Percentiles rank a stretch among this genome's conserved stretches.
phyloP scores from a whole-genome alignment of 37 sponge, comb jelly and placozoan genomes.

The Mnemiopsis leidyi region DNA sequence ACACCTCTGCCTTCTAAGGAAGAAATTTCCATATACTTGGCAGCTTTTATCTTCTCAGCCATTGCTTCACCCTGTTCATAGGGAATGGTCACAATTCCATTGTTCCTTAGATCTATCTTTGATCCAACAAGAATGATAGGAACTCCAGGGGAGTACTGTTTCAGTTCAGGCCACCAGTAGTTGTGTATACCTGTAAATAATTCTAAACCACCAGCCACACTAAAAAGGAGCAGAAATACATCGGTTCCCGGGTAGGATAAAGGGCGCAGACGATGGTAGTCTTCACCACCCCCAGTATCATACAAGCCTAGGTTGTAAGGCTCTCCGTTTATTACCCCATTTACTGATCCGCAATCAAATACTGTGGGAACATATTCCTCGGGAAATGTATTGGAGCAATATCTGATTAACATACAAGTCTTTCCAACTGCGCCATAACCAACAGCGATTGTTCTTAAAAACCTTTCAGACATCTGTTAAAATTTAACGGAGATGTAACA shows the following conservation, averaged over 20 bases:
- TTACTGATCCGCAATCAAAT: neutral
- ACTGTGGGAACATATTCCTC: slow-evolving; percentile 3
- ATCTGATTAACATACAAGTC: neutral
- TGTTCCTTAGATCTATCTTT: neutral
- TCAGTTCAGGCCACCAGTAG: slow-evolving; percentile 27
- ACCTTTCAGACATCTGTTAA: too few species aligned
- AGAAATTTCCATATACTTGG: neutral
- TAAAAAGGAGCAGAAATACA: neutral
- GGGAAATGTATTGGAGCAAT: neutral
- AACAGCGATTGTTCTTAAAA: neutral
- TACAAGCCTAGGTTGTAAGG: neutral
- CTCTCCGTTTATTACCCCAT: neutral
- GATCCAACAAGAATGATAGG: slow-evolving; percentile 13
- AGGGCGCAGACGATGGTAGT: neutral
- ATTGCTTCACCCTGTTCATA: neutral
- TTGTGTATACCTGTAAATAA: neutral
- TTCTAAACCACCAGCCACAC: neutral
- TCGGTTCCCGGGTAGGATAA: neutral
- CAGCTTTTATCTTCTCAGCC: neutral
- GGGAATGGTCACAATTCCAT: neutral
- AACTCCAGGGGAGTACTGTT: neutral
- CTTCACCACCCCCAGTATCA: slow-evolving; percentile 36
- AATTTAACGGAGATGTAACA: too few species aligned
- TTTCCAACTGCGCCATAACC: neutral
- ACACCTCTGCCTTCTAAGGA: neutral